Evolutionary conservation across 2,888 invertebrate genomes (phyloP).

Genomic region (Oasisia sp.): DNA sequence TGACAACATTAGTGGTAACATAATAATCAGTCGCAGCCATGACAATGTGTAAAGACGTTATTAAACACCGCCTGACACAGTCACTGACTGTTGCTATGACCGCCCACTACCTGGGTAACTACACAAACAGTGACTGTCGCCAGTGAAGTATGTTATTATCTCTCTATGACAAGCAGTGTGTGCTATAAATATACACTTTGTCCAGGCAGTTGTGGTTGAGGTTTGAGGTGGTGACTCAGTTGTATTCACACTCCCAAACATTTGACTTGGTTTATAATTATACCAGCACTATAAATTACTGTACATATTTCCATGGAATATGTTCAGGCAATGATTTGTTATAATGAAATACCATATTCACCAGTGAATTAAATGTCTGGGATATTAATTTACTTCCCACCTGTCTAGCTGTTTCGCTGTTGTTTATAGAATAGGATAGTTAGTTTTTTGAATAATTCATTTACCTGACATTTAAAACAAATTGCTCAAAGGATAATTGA

Average conservation of each 20-base stretch:
- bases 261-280: too few species aligned
- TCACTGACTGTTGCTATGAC: neutral
- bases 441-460: neutral
- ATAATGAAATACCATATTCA: too few species aligned
- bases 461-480: neutral
- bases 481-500: neutral
- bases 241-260: neutral
- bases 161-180: neutral
- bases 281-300: too few species aligned
- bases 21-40: neutral
- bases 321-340: too few species aligned
- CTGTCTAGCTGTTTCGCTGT: too few species aligned
- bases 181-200: neutral
- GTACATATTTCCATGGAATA: too few species aligned
- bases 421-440: neutral
- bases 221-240: neutral
- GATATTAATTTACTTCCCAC: too few species aligned
- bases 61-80: neutral
- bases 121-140: neutral
- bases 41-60: neutral
- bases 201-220: neutral
- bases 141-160: neutral
- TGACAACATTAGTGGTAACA: neutral
- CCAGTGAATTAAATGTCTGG: too few species aligned
- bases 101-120: neutral